Evolutionary conservation across 2,113 vertebrate genomes (phyloP).

Genomic region (Sakesphorus luctuosus): DNA sequence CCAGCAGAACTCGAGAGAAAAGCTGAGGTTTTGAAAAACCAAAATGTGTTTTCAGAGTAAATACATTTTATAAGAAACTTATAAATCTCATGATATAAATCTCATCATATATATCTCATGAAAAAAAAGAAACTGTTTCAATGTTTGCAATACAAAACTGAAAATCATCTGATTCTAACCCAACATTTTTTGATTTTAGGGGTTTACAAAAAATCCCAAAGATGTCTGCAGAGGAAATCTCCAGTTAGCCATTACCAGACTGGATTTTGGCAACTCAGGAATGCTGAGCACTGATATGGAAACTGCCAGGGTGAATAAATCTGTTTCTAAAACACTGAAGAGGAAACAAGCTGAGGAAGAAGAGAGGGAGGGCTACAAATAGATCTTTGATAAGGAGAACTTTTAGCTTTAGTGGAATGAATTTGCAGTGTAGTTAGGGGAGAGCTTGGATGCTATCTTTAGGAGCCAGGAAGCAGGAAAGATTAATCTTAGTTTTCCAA

Average conservation of each 20-base stretch:
- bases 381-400: background rate
- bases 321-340: background rate
- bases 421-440: background rate
- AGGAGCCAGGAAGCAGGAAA: constrained; percentile 25
- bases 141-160: background rate
- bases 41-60: background rate
- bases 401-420: background rate
- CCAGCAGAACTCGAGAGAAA: background rate
- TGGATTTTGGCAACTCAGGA: background rate
- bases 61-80: background rate
- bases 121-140: background rate
- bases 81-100: background rate
- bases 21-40: background rate
- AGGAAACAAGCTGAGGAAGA: background rate
- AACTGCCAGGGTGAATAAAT: background rate
- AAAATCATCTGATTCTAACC: background rate
- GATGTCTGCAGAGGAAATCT: background rate
- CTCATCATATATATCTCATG: too few relatives aligned
- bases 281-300: background rate
- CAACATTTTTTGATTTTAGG: background rate
- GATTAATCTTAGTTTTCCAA: constrained; percentile 34
- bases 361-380: background rate
- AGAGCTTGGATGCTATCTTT: constrained; percentile 18
- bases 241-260: background rate
- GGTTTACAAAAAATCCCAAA: background rate